Conservation (phyloP, 2,113 vertebrate species). For the Melanerpes aurifrons region DNA sequence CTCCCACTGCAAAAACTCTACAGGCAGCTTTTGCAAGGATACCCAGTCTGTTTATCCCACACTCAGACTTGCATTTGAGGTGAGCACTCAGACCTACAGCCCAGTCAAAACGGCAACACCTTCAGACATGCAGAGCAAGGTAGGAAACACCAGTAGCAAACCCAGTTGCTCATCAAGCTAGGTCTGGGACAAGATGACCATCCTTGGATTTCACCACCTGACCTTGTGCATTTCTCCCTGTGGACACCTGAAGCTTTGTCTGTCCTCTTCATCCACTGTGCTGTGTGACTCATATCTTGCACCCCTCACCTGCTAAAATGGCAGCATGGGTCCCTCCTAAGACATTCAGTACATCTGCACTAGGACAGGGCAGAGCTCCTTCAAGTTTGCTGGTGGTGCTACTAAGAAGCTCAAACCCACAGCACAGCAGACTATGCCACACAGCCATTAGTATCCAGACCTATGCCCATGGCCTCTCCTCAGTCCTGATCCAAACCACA, state of each 20-base stretch:
- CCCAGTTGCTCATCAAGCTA: background rate
- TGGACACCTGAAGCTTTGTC: background rate
- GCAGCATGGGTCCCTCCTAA: background rate
- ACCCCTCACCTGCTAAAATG: accelerated
- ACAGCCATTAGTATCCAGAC: accelerated
- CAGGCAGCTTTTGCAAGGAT: background rate
- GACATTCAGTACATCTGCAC: background rate
- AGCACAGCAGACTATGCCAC: accelerated
- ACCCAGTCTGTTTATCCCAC: background rate
- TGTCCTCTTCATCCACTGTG: background rate
- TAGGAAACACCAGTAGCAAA: background rate
- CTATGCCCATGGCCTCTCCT: accelerated
- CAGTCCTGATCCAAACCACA: background rate
- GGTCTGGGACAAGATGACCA: background rate
- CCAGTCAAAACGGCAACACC: background rate
- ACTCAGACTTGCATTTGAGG: background rate
- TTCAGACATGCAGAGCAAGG: accelerated
- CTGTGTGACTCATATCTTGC: accelerated
- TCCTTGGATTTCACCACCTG: background rate
- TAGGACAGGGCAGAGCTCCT: background rate
- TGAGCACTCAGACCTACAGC: background rate
- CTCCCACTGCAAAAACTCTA: background rate
- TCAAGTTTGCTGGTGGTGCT: background rate
- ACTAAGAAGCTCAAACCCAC: background rate
- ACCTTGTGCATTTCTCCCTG: accelerated